Evolutionary conservation across 2,888 invertebrate species (phyloP).

Genomic region (Pseudeuparius sepicola): DNA sequence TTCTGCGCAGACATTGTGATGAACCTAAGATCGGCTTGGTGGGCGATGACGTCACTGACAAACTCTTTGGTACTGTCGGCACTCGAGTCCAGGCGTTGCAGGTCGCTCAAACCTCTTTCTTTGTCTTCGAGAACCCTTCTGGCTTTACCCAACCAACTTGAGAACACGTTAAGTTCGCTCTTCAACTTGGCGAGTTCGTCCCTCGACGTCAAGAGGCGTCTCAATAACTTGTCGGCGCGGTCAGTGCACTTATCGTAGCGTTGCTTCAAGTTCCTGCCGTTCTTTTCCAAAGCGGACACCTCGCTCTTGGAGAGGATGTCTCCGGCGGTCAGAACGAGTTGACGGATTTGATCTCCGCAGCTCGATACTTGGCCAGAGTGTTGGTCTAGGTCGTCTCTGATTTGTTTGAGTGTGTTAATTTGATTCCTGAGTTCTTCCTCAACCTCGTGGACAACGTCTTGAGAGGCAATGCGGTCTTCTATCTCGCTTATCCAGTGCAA

Average conservation of each 20-base stretch:
- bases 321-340: constrained; percentile 79
- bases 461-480: constrained; percentile 74
- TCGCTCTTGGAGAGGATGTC: constrained; percentile 90
- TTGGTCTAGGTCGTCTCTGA: constrained; percentile 81
- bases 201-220: constrained; percentile 65
- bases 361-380: constrained; percentile 76
- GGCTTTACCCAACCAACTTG: constrained; percentile 75
- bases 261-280: constrained; percentile 71
- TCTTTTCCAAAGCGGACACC: constrained; percentile 77
- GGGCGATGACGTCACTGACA: constrained; percentile 87
- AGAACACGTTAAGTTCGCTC: constrained; percentile 70
- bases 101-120: constrained; percentile 68
- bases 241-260: constrained; percentile 75
- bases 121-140: constrained; percentile 74
- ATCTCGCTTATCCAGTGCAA: constrained; percentile 80
- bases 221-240: constrained; percentile 67
- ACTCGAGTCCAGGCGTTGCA: constrained; percentile 59
- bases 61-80: constrained; percentile 79
- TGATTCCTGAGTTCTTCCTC: constrained; percentile 80
- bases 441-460: constrained; percentile 79
- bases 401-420: constrained; percentile 80
- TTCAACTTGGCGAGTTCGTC: constrained; percentile 85
- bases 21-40: constrained; percentile 90
- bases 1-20: constrained; percentile 95
- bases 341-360: constrained; percentile 82